These are phyloP conservation scores for Microcebus griseorufus DNA, from an alignment of 2,113 vertebrate genomes.

Conservation along the genomic window DNA sequence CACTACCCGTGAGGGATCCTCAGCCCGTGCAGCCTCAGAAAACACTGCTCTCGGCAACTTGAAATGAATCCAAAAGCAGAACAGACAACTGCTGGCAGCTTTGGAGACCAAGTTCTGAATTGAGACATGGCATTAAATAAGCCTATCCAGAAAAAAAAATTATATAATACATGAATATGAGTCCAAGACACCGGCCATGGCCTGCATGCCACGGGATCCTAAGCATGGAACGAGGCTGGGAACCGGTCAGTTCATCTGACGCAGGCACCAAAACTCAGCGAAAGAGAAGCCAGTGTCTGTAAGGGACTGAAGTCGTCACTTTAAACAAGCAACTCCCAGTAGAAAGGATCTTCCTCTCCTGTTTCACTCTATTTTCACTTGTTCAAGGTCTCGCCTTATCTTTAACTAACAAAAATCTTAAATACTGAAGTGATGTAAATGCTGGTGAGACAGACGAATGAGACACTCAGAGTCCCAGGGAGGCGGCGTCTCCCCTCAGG, in stretches of 20 bases:
- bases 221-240: not conserved
- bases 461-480: not conserved
- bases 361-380: not conserved
- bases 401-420: not conserved
- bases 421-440: not conserved
- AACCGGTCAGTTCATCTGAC: fast-evolving
- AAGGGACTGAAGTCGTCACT: not conserved
- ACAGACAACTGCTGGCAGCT: conserved; percentile 34
- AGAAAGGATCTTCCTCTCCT: not conserved
- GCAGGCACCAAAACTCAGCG: not conserved
- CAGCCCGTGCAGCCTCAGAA: not conserved
- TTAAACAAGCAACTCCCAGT: not conserved
- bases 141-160: conserved; percentile 35
- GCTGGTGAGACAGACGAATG: not conserved
- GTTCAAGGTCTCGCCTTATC: not conserved
- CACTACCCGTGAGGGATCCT: not conserved
- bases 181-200: conserved; percentile 27
- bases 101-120: conserved; percentile 21
- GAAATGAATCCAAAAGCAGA: conserved; percentile 28
- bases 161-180: conserved; percentile 42
- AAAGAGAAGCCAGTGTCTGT: not conserved
- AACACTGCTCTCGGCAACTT: not conserved
- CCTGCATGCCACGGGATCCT: not conserved
- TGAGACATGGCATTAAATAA: conserved; percentile 14
- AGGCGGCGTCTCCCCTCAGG: not conserved